phyloP scores from a whole-genome alignment of 2,797 vertebrate species.

The Psittacula derbiana region DNA sequence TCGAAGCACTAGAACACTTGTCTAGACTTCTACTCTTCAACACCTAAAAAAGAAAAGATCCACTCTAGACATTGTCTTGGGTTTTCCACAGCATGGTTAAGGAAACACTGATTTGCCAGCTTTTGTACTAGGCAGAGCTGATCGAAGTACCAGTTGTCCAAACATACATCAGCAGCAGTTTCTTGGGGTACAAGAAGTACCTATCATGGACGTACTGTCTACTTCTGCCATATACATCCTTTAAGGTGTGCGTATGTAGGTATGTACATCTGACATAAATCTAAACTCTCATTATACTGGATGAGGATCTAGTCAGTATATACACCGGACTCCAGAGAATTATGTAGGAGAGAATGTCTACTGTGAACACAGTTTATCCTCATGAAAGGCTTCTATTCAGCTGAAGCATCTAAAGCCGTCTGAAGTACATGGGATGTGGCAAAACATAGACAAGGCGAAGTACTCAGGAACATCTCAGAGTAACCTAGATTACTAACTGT shows the following conservation, averaged over 20 bases:
- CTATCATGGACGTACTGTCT: fast-evolving
- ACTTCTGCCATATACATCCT: not conserved
- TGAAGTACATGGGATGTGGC: not conserved
- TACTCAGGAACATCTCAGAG: not conserved
- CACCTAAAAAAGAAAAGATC: not conserved
- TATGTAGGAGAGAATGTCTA: not conserved
- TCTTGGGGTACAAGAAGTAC: not conserved
- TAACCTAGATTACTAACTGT: not conserved
- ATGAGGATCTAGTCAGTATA: not conserved
- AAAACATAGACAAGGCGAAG: not conserved
- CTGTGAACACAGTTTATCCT: not conserved
- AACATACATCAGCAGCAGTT: not conserved
- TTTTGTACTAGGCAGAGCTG: not conserved
- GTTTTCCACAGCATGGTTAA: not conserved
- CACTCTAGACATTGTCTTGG: not conserved
- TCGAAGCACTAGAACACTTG: not conserved
- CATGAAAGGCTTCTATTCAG: not conserved
- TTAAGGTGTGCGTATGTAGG: not conserved
- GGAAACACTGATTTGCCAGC: not conserved
- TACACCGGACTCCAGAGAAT: not conserved
- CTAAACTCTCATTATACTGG: not conserved
- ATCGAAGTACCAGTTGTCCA: not conserved
- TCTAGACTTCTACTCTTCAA: not conserved
- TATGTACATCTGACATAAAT: not conserved
- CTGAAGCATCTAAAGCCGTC: not conserved